Conservation (phyloP, 2,113 vertebrate genomes). For the Campylomormyrus numenius region DNA sequence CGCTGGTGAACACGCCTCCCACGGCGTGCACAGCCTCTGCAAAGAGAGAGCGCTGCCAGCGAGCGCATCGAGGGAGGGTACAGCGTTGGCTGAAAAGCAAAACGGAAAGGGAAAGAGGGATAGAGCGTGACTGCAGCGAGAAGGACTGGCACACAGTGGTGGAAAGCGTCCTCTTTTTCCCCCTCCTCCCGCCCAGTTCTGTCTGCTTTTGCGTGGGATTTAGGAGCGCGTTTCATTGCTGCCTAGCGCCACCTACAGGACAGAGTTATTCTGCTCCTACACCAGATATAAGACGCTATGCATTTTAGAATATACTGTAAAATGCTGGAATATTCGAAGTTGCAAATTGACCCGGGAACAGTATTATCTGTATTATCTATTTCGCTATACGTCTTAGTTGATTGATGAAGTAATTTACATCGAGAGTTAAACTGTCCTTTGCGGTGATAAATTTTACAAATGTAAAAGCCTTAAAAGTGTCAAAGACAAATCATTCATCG, state of each 20-base stretch:
- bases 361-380: neutral
- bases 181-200: neutral
- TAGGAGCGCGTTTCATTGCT: neutral
- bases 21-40: constrained; percentile 27
- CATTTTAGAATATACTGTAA: neutral
- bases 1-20: constrained; percentile 42
- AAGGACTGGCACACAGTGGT: constrained; percentile 21
- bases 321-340: neutral
- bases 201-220: neutral
- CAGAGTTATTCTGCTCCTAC: neutral
- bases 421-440: neutral
- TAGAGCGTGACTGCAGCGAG: constrained; percentile 38
- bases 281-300: neutral
- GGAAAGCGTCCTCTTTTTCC: neutral
- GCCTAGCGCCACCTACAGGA: constrained; percentile 42
- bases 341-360: neutral
- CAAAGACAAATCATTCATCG: neutral
- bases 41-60: constrained; percentile 13
- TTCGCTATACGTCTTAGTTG: neutral
- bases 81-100: neutral
- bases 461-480: neutral
- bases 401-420: neutral
- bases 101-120: neutral
- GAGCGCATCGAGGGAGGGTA: constrained; percentile 7
- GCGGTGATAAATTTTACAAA: neutral